These are phyloP conservation scores for Formica exsecta DNA, from an alignment of 1,140 invertebrate species.

Conservation along the genomic window DNA sequence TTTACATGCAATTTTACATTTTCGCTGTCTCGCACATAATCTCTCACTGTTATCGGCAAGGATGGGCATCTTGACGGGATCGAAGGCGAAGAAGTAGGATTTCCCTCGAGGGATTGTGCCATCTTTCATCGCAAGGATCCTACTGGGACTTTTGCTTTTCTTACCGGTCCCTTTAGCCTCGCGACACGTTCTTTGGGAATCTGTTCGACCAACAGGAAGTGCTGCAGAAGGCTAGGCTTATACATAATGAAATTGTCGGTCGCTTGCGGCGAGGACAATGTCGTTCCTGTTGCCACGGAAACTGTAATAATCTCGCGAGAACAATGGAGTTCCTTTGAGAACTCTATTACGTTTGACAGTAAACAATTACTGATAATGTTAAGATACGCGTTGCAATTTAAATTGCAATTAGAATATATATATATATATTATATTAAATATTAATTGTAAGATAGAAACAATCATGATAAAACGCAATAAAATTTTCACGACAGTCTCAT, in stretches of 20 bases:
- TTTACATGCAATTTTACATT: not conserved
- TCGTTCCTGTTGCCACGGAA: constrained; percentile 29
- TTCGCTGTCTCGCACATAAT: not conserved
- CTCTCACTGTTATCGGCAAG: not conserved
- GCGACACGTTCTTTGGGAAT: constrained; percentile 16
- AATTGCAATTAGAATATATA: not conserved
- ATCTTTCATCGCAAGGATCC: constrained; percentile 14
- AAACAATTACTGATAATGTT: constrained; percentile 3
- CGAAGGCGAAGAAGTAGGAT: not conserved
- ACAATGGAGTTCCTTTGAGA: constrained; percentile 23
- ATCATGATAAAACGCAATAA: not conserved
- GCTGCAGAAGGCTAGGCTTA: not conserved
- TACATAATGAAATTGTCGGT: constrained; percentile 47
- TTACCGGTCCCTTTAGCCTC: not conserved
- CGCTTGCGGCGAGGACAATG: constrained; percentile 5
- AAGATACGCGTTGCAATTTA: not conserved
- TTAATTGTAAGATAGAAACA: not conserved
- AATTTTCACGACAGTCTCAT: not conserved
- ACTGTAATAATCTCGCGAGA: constrained; percentile 18
- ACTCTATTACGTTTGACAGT: not conserved
- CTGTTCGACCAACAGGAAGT: not conserved
- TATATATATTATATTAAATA: not conserved
- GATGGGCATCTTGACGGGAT: not conserved
- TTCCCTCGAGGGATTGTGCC: not conserved
- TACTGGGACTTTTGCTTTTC: not conserved